Percentiles rank a stretch among this genome's conserved stretches.
Evolutionary conservation across 2,113 vertebrate genomes (phyloP).

Genomic region (Emydura subglobosa): DNA sequence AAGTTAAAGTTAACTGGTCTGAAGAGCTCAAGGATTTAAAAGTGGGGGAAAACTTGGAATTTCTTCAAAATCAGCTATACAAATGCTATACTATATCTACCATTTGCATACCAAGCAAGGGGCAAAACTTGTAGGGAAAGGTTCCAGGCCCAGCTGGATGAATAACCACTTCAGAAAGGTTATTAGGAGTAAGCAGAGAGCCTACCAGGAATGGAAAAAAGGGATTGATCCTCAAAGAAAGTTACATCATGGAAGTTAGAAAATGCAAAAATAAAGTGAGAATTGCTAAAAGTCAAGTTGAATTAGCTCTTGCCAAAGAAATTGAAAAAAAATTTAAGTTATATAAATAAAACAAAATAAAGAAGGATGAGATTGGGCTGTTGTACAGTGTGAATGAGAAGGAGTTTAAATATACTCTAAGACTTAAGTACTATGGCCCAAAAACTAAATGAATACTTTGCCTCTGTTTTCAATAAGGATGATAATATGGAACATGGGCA

Average conservation of each 20-base stretch:
- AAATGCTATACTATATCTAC: no score
- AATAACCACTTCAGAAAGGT: background rate
- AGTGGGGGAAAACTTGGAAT: no score
- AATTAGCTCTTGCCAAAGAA: background rate
- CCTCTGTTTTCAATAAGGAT: background rate
- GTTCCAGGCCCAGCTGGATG: background rate
- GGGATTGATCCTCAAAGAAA: background rate
- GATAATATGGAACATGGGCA: background rate
- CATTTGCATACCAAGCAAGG: background rate
- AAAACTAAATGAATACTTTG: background rate
- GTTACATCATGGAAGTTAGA: background rate
- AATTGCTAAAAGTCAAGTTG: background rate
- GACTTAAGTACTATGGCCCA: background rate
- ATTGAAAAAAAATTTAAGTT: background rate
- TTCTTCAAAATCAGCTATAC: no score
- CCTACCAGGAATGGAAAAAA: background rate
- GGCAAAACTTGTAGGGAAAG: background rate
- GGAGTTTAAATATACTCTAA: background rate
- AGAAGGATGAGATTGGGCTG: background rate
- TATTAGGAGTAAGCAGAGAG: background rate
- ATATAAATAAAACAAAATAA: background rate
- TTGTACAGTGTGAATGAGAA: background rate
- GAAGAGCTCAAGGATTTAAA: background rate
- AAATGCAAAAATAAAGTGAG: background rate
- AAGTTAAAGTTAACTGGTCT: background rate